Evolutionary conservation across 2,113 vertebrate genomes (phyloP).

Genomic region (Nanorana parkeri): DNA sequence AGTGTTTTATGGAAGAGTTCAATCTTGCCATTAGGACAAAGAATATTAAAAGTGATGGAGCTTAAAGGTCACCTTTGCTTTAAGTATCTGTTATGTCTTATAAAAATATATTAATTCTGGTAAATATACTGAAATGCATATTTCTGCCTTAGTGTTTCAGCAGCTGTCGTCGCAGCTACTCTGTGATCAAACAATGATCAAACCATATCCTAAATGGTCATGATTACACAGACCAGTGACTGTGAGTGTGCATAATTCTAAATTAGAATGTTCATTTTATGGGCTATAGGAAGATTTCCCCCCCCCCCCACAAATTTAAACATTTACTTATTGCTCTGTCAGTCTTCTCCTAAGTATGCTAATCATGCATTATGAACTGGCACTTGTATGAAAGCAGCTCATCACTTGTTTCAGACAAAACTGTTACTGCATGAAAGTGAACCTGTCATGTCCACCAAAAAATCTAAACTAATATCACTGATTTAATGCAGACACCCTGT

Average conservation of each 20-base stretch:
- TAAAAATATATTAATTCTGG: conserved; percentile 19
- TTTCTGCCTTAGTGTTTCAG: conserved; percentile 16
- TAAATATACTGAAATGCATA: conserved; percentile 8
- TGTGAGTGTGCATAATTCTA: neutral
- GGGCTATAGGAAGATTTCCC: neutral
- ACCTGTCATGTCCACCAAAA: too few relatives aligned
- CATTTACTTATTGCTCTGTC: neutral
- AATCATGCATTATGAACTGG: neutral
- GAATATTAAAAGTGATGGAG: conserved; percentile 7
- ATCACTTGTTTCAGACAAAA: too few relatives aligned
- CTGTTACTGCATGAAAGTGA: too few relatives aligned
- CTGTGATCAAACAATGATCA: neutral
- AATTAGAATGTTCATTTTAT: neutral
- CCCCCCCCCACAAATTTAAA: neutral
- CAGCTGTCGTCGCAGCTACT: conserved; percentile 8
- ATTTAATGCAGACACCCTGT: too few relatives aligned
- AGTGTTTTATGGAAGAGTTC: neutral
- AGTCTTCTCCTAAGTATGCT: neutral
- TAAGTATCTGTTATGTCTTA: neutral
- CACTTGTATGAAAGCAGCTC: too few relatives aligned
- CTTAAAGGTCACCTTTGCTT: conserved; percentile 30
- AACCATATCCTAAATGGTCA: conserved; percentile 20
- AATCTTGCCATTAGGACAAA: neutral
- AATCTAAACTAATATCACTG: too few relatives aligned
- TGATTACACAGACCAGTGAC: neutral